These are phyloP conservation scores for Cynaeus angustus DNA, from an alignment of 2,888 invertebrate species.

Conservation along the genomic window DNA sequence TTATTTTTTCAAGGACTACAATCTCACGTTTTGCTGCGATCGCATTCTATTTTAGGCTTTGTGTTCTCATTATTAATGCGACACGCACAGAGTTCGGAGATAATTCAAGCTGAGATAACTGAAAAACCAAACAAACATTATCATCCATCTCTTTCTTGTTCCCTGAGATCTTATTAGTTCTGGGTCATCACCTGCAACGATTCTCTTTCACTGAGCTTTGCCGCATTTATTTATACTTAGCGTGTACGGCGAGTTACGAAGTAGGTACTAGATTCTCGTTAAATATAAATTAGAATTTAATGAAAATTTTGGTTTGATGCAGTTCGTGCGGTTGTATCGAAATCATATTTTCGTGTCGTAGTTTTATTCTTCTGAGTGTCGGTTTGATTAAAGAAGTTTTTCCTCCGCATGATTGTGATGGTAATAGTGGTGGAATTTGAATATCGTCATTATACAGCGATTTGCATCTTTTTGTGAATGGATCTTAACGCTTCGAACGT, in stretches of 20 bases:
- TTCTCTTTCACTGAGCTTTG: conserved; percentile 30
- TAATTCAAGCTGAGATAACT: conserved; percentile 8
- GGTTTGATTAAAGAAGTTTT: conserved; percentile 56
- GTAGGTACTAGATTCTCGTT: conserved; percentile 11
- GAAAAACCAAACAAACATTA: conserved; percentile 18
- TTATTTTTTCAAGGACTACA: too few species aligned
- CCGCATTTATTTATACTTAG: conserved; percentile 19
- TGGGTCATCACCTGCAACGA: conserved; percentile 39
- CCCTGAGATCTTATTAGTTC: conserved; percentile 44
- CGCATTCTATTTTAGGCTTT: background rate
- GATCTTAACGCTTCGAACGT: conserved; percentile 39
- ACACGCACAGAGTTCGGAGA: background rate
- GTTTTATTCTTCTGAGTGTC: conserved; percentile 28
- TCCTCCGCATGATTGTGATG: conserved; percentile 55
- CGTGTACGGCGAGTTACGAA: conserved; percentile 1
- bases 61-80: conserved; percentile 1
- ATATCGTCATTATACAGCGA: conserved; percentile 56
- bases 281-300: conserved; percentile 23
- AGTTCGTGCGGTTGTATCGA: conserved; percentile 20
- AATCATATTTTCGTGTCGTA: conserved; percentile 33
- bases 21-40: too few species aligned
- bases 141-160: conserved; percentile 32
- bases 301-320: conserved; percentile 33
- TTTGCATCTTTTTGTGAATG: conserved; percentile 56
- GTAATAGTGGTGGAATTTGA: conserved; percentile 54